Evolutionary conservation across 1,140 invertebrate genomes (phyloP), one percentile per base, ranked within the genome.

Genomic region (Anoplolepis gracilipes): DNA sequence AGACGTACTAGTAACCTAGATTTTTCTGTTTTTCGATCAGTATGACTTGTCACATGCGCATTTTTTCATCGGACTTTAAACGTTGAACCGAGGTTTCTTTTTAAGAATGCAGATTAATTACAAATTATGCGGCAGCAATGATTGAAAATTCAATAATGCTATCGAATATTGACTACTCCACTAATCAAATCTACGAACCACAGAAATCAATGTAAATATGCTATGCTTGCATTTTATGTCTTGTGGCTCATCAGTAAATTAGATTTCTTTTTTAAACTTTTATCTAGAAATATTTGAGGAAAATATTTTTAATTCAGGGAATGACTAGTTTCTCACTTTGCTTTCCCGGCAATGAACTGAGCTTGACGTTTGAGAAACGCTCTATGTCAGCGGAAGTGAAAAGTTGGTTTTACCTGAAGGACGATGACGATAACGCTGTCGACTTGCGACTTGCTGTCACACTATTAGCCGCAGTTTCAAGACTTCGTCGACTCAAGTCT

Each of bases 321-420:
- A 67, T 11, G 5, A 62, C 46, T 30, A 46, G 0, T 30, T n/a
- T 65, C n/a, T 25, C 39, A n/a, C n/a, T 30, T 67, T 36, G 3
- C 13, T 33, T 46, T 16, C 28, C n/a, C 49, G n/a, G 2, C 13
- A 13, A 42, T 36, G 8, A 81, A 70, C 53, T 16, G 42, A 42
- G 33, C 55, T 79, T 49, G 57, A 67, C 59, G 30, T 46, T 65
- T 19, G 59, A 36, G 28, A 36, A 77, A 42, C 5, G 25, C 8
- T 70, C 33, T 22, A 22, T 2, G 16, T 13, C 39, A 39, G 7
- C 16, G 36, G 13, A 59, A 70, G 67, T 30, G 53, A 81, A 59
- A 33, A 82, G 77, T 81, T 57, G 13, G 25, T 39, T 72, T 72
- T 76, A 42, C 75, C n/a, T 22, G 13, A 42, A 30, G 25, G 28